Evolutionary conservation across 2,113 vertebrate species (phyloP).

Genomic region (Bagarius yarrelli): DNA sequence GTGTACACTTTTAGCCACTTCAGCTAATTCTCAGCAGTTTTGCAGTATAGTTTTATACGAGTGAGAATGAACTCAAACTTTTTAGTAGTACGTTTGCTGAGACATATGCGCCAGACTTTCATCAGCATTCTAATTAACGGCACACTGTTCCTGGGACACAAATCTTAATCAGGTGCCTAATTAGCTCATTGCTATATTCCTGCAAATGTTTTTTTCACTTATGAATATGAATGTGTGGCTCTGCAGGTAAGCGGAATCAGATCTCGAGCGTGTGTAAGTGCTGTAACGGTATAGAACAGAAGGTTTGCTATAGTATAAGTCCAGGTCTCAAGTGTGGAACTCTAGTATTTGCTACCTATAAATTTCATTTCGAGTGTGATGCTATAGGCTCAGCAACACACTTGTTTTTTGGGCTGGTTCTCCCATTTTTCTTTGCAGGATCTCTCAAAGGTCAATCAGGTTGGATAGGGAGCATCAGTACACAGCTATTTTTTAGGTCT

Average conservation of each 20-base stretch:
- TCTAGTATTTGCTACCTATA: too few relatives aligned
- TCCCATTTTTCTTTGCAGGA: too few relatives aligned
- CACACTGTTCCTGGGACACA: too few relatives aligned
- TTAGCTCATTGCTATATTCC: conserved; percentile 7
- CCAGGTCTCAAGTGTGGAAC: too few relatives aligned
- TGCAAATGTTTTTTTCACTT: not conserved
- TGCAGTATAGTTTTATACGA: not conserved
- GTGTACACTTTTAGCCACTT: not conserved
- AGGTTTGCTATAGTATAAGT: not conserved
- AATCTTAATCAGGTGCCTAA: conserved; percentile 22
- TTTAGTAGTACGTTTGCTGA: not conserved
- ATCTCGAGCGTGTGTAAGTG: not conserved
- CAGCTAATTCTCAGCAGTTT: not conserved
- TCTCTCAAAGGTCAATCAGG: too few relatives aligned
- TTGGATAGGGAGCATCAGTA: too few relatives aligned
- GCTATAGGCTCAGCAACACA: too few relatives aligned
- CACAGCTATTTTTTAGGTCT: too few relatives aligned
- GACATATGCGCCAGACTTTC: not conserved
- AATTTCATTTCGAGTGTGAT: too few relatives aligned
- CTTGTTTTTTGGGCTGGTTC: too few relatives aligned
- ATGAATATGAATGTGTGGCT: conserved; percentile 20
- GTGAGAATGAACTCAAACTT: not conserved
- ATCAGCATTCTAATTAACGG: conserved; percentile 8
- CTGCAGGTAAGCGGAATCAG: not conserved
- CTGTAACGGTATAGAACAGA: not conserved